Conservation (phyloP, 2,888 invertebrate species). For the Aphidoletes aphidimyza region DNA sequence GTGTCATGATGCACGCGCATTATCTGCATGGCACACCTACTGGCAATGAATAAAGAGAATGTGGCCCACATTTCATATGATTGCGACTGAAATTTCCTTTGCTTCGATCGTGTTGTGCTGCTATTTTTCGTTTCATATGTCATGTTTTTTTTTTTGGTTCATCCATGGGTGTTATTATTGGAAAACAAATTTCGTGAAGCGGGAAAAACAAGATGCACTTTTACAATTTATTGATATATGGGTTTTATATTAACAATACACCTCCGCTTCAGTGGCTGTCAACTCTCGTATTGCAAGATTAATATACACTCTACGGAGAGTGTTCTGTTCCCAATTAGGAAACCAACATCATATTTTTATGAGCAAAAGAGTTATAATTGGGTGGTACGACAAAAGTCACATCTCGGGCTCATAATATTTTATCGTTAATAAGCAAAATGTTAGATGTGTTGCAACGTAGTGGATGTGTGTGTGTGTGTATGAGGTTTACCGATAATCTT, state of each 20-base stretch:
- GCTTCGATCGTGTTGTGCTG: background rate
- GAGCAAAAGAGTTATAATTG: constrained; percentile 24
- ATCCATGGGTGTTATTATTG: constrained; percentile 38
- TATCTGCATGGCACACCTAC: constrained; percentile 20
- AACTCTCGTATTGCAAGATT: background rate
- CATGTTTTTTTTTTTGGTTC: background rate
- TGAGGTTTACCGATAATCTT: too few species aligned
- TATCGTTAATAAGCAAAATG: background rate
- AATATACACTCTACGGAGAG: background rate
- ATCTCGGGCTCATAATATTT: background rate
- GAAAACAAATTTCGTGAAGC: background rate
- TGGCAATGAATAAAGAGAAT: background rate
- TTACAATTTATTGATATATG: constrained; percentile 20
- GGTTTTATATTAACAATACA: constrained; percentile 39
- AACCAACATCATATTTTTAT: constrained; percentile 25
- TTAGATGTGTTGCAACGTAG: background rate
- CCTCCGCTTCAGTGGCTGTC: background rate
- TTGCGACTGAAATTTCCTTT: too few species aligned
- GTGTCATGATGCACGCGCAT: background rate
- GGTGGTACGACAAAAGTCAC: constrained; percentile 33
- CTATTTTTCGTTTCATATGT: background rate
- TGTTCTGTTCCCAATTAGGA: constrained; percentile 28
- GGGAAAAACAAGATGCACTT: background rate
- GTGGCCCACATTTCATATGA: constrained; percentile 31
- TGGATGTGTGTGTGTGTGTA: constrained; percentile 10